phyloP scores from a whole-genome alignment of 2,113 vertebrate species.

The Takifugu bimaculatus region DNA sequence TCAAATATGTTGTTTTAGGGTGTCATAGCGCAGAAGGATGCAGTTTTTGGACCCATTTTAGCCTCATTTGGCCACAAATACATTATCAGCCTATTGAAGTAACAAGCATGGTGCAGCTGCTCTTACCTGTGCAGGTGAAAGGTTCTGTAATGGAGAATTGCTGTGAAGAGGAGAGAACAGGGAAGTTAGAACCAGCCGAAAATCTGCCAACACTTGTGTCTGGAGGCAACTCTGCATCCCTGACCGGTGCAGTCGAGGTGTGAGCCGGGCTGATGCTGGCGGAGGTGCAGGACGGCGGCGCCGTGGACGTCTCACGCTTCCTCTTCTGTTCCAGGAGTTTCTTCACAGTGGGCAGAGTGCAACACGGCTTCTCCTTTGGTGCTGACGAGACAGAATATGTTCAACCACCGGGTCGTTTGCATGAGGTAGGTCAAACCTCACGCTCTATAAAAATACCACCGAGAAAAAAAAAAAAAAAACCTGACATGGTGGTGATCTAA shows the following conservation, averaged over 20 bases:
- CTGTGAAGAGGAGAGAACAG: conserved; percentile 1
- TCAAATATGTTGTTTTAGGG: no score
- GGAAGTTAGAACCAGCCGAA: neutral
- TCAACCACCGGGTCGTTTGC: no score
- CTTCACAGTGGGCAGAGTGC: conserved; percentile 84
- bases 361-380: conserved; percentile 79
- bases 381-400: conserved; percentile 41
- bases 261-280: conserved; percentile 42
- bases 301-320: conserved; percentile 74
- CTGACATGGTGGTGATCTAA: no score
- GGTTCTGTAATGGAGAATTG: conserved; percentile 53
- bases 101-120: neutral
- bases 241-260: conserved; percentile 42
- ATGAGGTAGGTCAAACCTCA: no score
- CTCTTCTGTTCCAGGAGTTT: conserved; percentile 88
- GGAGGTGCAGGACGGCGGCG: conserved; percentile 45
- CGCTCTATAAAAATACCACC: no score
- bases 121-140: conserved; percentile 64
- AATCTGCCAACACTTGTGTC: neutral
- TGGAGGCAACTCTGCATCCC: conserved; percentile 4
- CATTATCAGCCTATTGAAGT: no score
- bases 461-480: neutral
- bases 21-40: no score
- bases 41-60: neutral
- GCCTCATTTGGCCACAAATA: neutral